These are phyloP conservation scores for Meiosimyza platycephala DNA, from an alignment of 2,888 invertebrate species.

Conservation along the genomic window DNA sequence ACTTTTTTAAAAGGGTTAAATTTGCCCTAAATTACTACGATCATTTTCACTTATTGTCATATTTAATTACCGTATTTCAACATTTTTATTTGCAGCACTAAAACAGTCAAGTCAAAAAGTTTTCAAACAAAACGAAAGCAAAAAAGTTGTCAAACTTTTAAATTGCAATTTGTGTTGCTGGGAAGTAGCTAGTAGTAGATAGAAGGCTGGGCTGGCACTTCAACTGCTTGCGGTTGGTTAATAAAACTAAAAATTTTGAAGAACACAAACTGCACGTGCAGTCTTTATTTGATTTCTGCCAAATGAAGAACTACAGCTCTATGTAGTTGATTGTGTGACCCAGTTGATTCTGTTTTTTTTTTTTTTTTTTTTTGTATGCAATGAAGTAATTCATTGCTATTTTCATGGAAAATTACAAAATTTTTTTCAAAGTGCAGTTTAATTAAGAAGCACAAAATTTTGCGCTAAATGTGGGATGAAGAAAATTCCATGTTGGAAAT, in stretches of 20 bases:
- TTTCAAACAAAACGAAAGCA: neutral
- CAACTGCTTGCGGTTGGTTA: constrained; percentile 30
- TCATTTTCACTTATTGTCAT: constrained; percentile 7
- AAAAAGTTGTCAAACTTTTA: constrained; percentile 7
- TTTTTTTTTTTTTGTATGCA: neutral
- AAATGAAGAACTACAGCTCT: constrained; percentile 6
- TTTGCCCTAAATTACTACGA: neutral
- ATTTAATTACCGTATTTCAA: neutral
- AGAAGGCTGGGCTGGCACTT: no score
- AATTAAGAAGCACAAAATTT: constrained; percentile 26
- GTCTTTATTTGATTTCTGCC: constrained; percentile 23
- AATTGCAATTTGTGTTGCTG: constrained; percentile 21
- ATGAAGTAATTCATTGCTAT: constrained; percentile 37
- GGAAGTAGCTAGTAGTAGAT: neutral
- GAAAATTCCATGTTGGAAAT: neutral
- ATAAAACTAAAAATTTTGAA: constrained; percentile 22
- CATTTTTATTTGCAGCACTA: neutral
- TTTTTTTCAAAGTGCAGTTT: constrained; percentile 17
- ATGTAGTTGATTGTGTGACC: neutral
- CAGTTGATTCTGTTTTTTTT: neutral
- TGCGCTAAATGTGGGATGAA: neutral
- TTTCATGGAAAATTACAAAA: constrained; percentile 40
- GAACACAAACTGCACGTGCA: neutral
- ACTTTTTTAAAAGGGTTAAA: no score
- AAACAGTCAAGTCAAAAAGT: constrained; percentile 4